These are phyloP conservation scores for Lepus europaeus DNA, from an alignment of 2,113 vertebrate species.

Conservation along the genomic window DNA sequence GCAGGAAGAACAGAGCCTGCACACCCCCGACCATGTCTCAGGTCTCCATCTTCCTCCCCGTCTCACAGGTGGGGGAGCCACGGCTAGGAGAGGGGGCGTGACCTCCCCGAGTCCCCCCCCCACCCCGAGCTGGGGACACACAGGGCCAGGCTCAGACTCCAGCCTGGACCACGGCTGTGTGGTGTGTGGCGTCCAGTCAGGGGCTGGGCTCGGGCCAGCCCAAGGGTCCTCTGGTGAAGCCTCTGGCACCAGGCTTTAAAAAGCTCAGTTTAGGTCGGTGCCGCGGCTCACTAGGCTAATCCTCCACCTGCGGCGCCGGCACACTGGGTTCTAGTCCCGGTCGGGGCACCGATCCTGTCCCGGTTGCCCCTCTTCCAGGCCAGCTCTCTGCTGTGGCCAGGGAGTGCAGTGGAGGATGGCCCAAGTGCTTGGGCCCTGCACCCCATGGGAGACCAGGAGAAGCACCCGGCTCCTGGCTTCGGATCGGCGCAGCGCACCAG, in stretches of 20 bases:
- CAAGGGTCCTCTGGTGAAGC: background rate
- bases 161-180: no score
- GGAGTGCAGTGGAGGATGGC: no score
- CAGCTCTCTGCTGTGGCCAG: no score
- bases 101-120: background rate
- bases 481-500: no score
- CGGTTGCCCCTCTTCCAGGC: no score
- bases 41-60: background rate
- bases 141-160: background rate
- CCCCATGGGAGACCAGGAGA: no score
- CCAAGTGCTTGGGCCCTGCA: no score
- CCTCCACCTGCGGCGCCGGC: no score
- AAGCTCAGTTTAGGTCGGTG: background rate
- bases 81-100: background rate
- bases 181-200: background rate
- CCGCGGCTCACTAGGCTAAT: no score
- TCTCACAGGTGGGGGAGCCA: background rate
- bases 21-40: fast-evolving
- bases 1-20: background rate
- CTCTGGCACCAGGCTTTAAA: background rate
- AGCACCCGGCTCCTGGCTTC: no score
- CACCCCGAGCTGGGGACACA: background rate
- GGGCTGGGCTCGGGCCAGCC: background rate
- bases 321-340: no score
- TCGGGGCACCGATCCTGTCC: no score